phyloP scores from a whole-genome alignment of 2,888 invertebrate species.

The Callimorpha dominula region DNA sequence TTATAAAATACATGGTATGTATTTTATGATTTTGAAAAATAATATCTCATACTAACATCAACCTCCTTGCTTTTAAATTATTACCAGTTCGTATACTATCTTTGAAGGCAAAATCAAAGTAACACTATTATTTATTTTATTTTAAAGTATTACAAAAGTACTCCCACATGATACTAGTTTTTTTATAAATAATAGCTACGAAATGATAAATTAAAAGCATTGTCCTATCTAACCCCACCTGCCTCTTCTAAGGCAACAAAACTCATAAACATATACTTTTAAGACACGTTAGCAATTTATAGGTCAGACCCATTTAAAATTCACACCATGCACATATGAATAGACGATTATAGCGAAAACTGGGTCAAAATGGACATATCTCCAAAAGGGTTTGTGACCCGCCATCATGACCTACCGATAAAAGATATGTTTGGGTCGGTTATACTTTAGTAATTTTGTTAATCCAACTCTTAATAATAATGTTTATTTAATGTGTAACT shows the following conservation, averaged over 20 bases:
- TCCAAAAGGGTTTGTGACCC: conserved; percentile 48
- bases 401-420: conserved; percentile 19
- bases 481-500: conserved; percentile 8
- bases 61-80: too few relatives aligned
- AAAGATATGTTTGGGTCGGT: conserved; percentile 14
- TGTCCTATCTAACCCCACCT: conserved; percentile 14
- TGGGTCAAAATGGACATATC: conserved; percentile 63
- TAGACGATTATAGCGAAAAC: conserved; percentile 70
- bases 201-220: neutral
- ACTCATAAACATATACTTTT: conserved; percentile 37
- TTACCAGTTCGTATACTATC: too few relatives aligned
- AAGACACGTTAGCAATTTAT: conserved; percentile 46
- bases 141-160: too few relatives aligned
- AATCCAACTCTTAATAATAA: neutral
- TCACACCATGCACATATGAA: conserved; percentile 67
- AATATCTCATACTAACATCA: too few relatives aligned
- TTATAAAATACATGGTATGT: too few relatives aligned
- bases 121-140: too few relatives aligned
- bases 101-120: too few relatives aligned
- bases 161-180: too few relatives aligned
- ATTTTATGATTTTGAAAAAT: too few relatives aligned
- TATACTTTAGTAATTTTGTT: conserved; percentile 18
- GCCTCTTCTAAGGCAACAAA: conserved; percentile 25
- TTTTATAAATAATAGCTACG: too few relatives aligned
- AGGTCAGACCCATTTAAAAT: conserved; percentile 65